A percentile compares a stretch with the other conserved stretches of the same genome.
Evolutionary conservation across 2,888 invertebrate genomes (phyloP).

Genomic region (Agrotis clavis): DNA sequence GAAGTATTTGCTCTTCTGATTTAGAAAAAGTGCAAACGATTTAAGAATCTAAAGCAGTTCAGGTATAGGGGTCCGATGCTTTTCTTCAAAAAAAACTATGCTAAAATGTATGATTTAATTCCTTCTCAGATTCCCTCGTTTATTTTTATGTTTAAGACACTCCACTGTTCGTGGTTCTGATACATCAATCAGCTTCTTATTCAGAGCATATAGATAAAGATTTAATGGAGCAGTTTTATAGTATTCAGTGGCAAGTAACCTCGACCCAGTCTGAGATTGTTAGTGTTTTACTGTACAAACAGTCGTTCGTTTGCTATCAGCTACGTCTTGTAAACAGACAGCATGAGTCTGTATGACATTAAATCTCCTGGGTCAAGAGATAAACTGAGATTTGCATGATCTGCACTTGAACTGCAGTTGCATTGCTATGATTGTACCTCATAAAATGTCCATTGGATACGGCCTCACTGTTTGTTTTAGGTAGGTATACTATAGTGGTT

Average conservation of each 20-base stretch:
- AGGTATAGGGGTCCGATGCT: no score
- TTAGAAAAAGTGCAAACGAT: neutral
- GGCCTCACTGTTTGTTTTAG: neutral
- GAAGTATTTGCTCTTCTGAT: neutral
- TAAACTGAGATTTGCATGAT: constrained; percentile 75
- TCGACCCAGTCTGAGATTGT: constrained; percentile 62
- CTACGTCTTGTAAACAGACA: constrained; percentile 70
- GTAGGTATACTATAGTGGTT: no score
- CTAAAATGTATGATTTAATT: neutral
- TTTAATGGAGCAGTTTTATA: constrained; percentile 36
- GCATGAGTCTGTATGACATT: constrained; percentile 75
- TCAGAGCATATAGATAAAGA: constrained; percentile 14
- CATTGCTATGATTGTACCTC: constrained; percentile 3
- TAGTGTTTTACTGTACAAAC: constrained; percentile 60
- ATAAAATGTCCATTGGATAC: neutral
- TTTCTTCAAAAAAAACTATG: constrained; percentile 8
- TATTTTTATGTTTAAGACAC: constrained; percentile 15
- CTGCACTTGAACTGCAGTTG: constrained; percentile 70
- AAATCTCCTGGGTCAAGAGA: constrained; percentile 81
- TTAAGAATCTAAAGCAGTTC: no score
- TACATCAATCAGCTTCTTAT: constrained; percentile 23
- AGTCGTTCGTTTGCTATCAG: constrained; percentile 65
- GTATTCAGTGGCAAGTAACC: constrained; percentile 44
- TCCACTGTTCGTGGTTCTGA: neutral
- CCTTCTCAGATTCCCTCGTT: neutral